Evolutionary conservation across 2,797 vertebrate species (phyloP).

Genomic region (Anableps anableps): DNA sequence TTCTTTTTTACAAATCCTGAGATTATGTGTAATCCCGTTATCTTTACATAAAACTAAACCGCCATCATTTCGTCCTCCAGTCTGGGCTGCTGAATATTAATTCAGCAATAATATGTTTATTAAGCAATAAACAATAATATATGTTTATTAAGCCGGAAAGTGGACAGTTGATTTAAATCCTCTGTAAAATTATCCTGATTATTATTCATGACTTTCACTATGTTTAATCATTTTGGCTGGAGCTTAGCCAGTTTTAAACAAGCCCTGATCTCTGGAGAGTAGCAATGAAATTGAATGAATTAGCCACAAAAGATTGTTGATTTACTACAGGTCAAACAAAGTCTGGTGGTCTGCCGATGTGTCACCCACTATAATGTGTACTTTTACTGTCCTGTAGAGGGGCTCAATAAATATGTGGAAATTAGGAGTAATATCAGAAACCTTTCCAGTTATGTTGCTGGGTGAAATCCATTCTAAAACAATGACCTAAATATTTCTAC

Average conservation of each 20-base stretch:
- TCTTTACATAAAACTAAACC: not conserved
- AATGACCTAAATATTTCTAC: not conserved
- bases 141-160: not conserved
- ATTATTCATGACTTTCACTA: conserved; percentile 4
- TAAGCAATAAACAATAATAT: no score
- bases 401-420: not conserved
- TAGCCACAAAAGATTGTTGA: conserved; percentile 13
- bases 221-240: not conserved
- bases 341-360: not conserved
- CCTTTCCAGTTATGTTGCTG: not conserved
- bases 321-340: conserved; percentile 25
- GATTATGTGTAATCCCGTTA: not conserved
- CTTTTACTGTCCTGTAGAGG: not conserved
- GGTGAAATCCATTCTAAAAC: not conserved
- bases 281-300: conserved; percentile 20
- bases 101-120: conserved; percentile 2
- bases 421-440: not conserved
- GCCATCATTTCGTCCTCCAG: not conserved
- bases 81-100: not conserved
- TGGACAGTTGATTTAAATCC: not conserved
- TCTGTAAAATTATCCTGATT: not conserved
- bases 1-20: not conserved
- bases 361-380: not conserved
- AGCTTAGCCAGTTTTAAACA: conserved; percentile 9
- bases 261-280: conserved; percentile 15